These are phyloP conservation scores for Loriculus beryllinus DNA, from an alignment of 2,797 vertebrate species.

Conservation along the genomic window DNA sequence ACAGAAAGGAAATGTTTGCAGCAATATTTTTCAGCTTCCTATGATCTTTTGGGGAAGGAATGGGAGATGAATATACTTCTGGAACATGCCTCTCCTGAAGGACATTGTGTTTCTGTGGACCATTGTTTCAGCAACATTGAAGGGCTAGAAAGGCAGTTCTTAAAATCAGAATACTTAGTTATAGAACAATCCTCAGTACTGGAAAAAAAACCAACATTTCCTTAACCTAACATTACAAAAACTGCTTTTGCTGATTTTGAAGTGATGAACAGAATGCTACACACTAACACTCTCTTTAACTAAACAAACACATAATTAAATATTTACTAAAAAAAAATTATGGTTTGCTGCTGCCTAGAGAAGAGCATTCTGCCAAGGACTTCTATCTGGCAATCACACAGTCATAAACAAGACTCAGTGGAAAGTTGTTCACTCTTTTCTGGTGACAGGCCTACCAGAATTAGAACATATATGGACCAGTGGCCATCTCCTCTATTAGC, in stretches of 20 bases:
- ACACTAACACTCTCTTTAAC: neutral
- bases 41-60: neutral
- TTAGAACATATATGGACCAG: neutral
- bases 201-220: neutral
- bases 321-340: neutral
- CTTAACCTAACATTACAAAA: neutral
- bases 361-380: neutral
- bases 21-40: neutral
- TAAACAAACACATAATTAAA: neutral
- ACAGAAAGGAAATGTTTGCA: neutral
- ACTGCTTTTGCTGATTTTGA: neutral
- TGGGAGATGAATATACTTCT: neutral
- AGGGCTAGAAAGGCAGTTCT: neutral
- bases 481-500: neutral
- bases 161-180: neutral
- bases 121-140: neutral
- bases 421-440: neutral
- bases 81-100: neutral
- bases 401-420: neutral
- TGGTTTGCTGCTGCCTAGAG: neutral
- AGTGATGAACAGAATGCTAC: neutral
- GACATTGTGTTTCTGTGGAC: neutral
- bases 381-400: neutral
- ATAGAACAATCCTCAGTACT: neutral
- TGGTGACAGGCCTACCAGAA: neutral